phyloP scores from a whole-genome alignment of 2,888 invertebrate genomes.

The Lycophotia porphyrea region DNA sequence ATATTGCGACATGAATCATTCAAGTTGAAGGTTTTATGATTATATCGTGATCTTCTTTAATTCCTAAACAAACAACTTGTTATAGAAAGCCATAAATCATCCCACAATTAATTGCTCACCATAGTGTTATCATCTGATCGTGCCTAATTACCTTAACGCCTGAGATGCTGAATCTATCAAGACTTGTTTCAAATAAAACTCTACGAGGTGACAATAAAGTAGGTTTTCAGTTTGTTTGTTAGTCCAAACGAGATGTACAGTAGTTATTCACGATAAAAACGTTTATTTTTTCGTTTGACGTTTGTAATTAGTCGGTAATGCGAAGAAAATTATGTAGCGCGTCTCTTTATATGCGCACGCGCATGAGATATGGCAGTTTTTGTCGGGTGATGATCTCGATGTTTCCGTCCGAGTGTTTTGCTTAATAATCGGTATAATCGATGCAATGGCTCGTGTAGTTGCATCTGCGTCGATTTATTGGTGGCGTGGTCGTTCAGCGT shows the following conservation, averaged over 20 bases:
- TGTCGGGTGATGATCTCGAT: constrained; percentile 77
- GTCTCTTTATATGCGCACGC: constrained; percentile 74
- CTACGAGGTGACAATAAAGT: constrained; percentile 4
- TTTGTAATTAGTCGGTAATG: constrained; percentile 82
- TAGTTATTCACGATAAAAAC: constrained; percentile 52
- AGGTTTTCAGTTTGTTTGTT: background rate
- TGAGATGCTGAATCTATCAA: constrained; percentile 26
- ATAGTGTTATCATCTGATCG: constrained; percentile 59
- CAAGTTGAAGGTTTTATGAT: constrained; percentile 34
- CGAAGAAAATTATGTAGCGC: constrained; percentile 78
- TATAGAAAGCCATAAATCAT: constrained; percentile 57
- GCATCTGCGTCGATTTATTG: constrained; percentile 74
- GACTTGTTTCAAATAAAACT: constrained; percentile 21
- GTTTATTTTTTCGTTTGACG: constrained; percentile 67
- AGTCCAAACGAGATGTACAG: constrained; percentile 49
- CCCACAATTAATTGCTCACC: constrained; percentile 43
- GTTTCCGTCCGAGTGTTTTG: constrained; percentile 81
- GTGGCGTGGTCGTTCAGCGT: constrained; percentile 36
- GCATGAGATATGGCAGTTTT: constrained; percentile 75
- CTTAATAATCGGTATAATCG: constrained; percentile 84
- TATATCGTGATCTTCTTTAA: constrained; percentile 42
- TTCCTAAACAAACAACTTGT: constrained; percentile 43
- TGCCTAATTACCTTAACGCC: constrained; percentile 58
- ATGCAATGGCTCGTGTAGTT: constrained; percentile 75
- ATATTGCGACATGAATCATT: constrained; percentile 16